Base-by-base conservation (phyloP, 2,797 vertebrate genomes). In the Meda fulgida region DNA sequence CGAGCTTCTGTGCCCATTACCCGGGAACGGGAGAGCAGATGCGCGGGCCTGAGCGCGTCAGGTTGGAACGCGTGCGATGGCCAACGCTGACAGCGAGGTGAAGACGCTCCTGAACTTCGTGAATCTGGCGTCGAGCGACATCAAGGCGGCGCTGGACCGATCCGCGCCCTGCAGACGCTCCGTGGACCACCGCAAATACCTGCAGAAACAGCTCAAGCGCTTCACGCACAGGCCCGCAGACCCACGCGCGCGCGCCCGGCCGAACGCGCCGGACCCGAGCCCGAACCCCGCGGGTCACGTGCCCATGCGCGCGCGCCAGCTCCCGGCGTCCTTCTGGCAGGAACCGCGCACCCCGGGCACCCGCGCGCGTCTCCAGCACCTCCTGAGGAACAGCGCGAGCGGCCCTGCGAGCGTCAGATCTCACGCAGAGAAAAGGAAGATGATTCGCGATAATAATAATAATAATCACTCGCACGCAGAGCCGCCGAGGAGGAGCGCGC, bases 271-370 rank as follows among this genome's bases (percentile, higher is more conserved):
- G 29, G 87, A 71, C 36, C 51, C 63, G 55, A 83, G 86, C 46
- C 86, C 90, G 3, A 73, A 93, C 69, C 73, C 85, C 0, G 13
- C 83, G 26, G 87, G 83, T 84, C 97, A 98, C 92, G 95, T 8
- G 99, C 92, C 98, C 98, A 99, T 99, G 98, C 96, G 98, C 92
- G 97, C 99, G 87, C 95, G 98, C 76, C 98, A 99, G 89, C 95
- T 99, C 31, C 98, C 98, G 0, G 97, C 98, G 6, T 99, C 98
- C 4, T 99, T 99, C 89, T 99, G 98, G 98, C 96, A 98, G 92
- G 98, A 99, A 91, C 98, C 98, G 0, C 94, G 97, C 1, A 87
- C 93, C 48, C 94, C 94, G 80, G 93, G 89, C 78, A 91, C 84
- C 65, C 87, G 87, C 75, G 11, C 92, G 71, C 86, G 83, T 91